Conservation (phyloP, 2,888 invertebrate species). For the Idaea aversata region DNA sequence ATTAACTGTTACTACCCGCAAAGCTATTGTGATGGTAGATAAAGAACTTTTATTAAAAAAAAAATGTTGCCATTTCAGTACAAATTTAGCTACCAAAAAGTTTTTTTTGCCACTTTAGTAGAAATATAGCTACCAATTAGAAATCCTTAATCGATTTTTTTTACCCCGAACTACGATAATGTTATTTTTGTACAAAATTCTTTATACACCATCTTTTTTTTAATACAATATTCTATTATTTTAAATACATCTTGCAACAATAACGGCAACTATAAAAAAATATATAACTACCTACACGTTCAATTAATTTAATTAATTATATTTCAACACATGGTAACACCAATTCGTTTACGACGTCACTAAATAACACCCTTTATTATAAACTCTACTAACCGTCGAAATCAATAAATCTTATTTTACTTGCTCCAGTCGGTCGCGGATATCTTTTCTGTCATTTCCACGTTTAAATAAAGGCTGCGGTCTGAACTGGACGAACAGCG, state of each 20-base stretch:
- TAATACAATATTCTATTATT: neutral
- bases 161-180: too few species aligned
- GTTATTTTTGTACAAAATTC: too few species aligned
- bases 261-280: conserved; percentile 15
- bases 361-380: neutral
- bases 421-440: too few species aligned
- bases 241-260: conserved; percentile 15
- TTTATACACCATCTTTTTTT: too few species aligned
- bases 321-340: conserved; percentile 21
- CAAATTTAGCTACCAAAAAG: neutral
- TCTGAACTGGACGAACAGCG: too few species aligned
- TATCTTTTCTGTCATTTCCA: too few species aligned
- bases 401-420: too few species aligned
- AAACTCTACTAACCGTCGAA: too few species aligned
- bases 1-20: neutral
- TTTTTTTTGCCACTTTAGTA: neutral
- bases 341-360: conserved; percentile 6
- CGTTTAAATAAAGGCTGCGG: too few species aligned
- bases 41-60: neutral
- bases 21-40: neutral
- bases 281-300: conserved; percentile 14
- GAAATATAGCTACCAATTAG: too few species aligned
- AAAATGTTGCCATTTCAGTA: neutral
- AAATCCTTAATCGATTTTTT: too few species aligned
- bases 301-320: conserved; percentile 9